Evolutionary conservation across 2,797 vertebrate species (phyloP).

Genomic region (Triplophysa yarkandensis): DNA sequence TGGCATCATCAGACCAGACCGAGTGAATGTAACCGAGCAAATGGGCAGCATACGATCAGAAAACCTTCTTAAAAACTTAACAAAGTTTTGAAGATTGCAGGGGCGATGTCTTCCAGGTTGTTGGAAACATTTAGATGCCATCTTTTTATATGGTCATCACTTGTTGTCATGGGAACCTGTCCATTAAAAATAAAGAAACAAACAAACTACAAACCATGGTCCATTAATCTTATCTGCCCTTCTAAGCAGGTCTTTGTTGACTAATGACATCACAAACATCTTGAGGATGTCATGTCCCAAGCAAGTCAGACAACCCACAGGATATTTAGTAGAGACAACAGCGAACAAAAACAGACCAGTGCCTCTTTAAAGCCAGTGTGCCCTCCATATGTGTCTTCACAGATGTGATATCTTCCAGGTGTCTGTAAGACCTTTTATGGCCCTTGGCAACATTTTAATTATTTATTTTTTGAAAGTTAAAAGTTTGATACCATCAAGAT

Average conservation of each 20-base stretch:
- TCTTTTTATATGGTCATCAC: neutral
- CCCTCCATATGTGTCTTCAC: constrained; percentile 61
- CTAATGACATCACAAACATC: constrained; percentile 27
- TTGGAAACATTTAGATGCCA: neutral
- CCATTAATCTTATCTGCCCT: neutral
- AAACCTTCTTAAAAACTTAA: neutral
- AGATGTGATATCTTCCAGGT: constrained; percentile 71
- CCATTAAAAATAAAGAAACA: neutral
- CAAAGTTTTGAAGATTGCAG: neutral
- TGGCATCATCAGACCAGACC: constrained; percentile 73
- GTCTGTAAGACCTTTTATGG: constrained; percentile 39
- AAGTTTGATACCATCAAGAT: neutral
- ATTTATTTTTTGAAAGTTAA: neutral
- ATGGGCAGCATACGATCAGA: constrained; percentile 50
- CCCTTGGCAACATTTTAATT: constrained; percentile 28
- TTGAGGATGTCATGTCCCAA: constrained; percentile 59
- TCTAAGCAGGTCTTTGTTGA: neutral
- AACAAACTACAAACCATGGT: neutral
- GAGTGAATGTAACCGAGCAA: constrained; percentile 65
- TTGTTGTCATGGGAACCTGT: neutral
- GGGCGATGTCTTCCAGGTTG: neutral
- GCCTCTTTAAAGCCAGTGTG: constrained; percentile 65
- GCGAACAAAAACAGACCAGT: constrained; percentile 61
- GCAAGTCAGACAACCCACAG: constrained; percentile 24
- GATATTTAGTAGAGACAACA: constrained; percentile 59